Conservation (phyloP, 2,888 invertebrate genomes). For the Galerucella calmariensis region DNA sequence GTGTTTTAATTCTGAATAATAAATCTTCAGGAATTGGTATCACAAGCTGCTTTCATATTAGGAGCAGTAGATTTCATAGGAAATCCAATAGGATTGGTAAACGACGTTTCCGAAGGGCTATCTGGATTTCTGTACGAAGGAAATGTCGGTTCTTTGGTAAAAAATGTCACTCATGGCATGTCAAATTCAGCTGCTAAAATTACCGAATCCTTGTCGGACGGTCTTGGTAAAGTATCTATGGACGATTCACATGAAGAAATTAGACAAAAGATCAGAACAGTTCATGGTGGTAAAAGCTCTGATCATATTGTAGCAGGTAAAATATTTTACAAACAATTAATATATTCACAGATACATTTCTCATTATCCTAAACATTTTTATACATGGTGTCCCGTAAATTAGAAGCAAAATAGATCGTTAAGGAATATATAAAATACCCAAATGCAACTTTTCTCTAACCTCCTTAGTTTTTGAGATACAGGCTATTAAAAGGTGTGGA, state of each 20-base stretch:
- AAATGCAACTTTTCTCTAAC: too few species aligned
- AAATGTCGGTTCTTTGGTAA: conserved; percentile 89
- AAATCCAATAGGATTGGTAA: conserved; percentile 94
- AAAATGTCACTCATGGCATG: conserved; percentile 96
- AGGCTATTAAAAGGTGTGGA: too few species aligned
- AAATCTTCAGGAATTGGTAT: conserved; percentile 79
- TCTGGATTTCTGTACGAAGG: conserved; percentile 92
- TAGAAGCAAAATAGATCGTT: too few species aligned
- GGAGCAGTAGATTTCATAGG: conserved; percentile 98
- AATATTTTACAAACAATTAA: too few species aligned
- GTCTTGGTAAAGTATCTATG: conserved; percentile 84
- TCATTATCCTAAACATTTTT: too few species aligned
- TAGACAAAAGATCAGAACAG: conserved; percentile 76
- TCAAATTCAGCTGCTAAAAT: conserved; percentile 98
- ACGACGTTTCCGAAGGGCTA: conserved; percentile 95
- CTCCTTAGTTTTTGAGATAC: too few species aligned
- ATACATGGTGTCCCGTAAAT: too few species aligned
- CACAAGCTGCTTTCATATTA: conserved; percentile 95
- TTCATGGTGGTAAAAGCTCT: conserved; percentile 67
- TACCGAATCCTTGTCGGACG: conserved; percentile 91
- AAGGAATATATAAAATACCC: too few species aligned
- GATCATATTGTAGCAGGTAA: conserved; percentile 86
- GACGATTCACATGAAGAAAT: conserved; percentile 94
- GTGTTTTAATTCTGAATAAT: too few species aligned
- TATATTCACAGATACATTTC: too few species aligned